phyloP scores from a whole-genome alignment of 2,113 vertebrate genomes.

The Coturnix japonica region DNA sequence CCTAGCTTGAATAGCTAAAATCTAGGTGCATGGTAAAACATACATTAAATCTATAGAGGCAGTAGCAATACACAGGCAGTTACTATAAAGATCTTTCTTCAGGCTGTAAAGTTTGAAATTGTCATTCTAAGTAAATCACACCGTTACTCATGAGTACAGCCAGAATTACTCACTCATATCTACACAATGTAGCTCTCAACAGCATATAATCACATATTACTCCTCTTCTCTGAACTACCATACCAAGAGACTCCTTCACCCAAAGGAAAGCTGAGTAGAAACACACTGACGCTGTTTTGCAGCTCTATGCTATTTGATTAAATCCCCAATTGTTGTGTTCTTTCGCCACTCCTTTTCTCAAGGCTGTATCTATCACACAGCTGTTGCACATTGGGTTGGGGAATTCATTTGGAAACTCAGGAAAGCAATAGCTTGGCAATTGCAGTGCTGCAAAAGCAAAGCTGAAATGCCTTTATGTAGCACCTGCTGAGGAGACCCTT shows the following conservation, averaged over 20 bases:
- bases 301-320: conserved; percentile 24
- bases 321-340: conserved; percentile 31
- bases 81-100: not conserved
- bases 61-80: not conserved
- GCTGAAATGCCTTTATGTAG: conserved; percentile 60
- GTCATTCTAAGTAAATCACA: not conserved
- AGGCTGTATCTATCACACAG: conserved; percentile 60
- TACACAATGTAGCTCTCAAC: not conserved
- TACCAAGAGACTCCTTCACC: not conserved
- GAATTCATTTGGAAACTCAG: conserved; percentile 55
- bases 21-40: not conserved
- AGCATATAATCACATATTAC: not conserved
- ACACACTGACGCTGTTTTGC: not conserved
- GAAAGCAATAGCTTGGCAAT: conserved; percentile 62
- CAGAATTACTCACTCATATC: not conserved
- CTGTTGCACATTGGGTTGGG: conserved; percentile 55
- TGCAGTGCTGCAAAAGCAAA: conserved; percentile 46
- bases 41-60: not conserved
- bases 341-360: conserved; percentile 58
- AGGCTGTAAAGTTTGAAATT: not conserved
- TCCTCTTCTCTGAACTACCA: not conserved
- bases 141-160: not conserved
- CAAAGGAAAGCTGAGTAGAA: not conserved
- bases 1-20: not conserved
- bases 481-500: conserved; percentile 73